Base-by-base conservation (phyloP, 1,140 invertebrate genomes). In the Lamellibrachia luymesi region DNA sequence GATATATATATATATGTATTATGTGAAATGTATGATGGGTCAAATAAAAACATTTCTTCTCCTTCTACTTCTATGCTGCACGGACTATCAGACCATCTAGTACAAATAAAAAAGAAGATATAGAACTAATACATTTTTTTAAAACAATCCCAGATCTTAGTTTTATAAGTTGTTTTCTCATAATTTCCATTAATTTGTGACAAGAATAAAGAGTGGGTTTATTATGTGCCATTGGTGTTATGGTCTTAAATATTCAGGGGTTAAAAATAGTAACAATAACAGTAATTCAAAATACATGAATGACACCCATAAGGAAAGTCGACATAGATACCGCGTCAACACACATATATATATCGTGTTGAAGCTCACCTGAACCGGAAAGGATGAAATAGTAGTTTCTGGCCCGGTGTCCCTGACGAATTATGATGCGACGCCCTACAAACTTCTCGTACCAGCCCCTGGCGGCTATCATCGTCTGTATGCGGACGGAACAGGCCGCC, bases 311-410 rank as follows among this genome's bases (percentile, higher is more conserved):
- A 22, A 17, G 13, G 13, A 91, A 91, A 22, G 13, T 17, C 13
- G 49, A 17, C 49, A 91, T 50, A 91, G 49, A 22, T 91, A 49
- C n/a, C n/a, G n/a, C n/a, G n/a, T n/a, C n/a, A n/a, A 92, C 91
- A 92, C 89, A 17, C 27, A 90, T 1, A 22, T 1, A 49, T 2
- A 10, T 56, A 27, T 10, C 92, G 17, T 17, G 38, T 13, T 90
- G 17, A 51, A 4, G 93, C 92, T 93, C 94, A 96, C 95, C 95
- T 94, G 95, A 95, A 27, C 95, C 95, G 10, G 95, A 95, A 25
- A 96, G 93, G 13, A 96, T 94, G 92, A 95, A 95, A 92, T 95
- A 96, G 92, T 95, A 96, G 89, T 94, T 94, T 94, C 94, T 94
- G 1, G 95, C 95, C 25, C 94, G 91, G 90, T 95, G 95, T 2